phyloP scores from a whole-genome alignment of 2,888 invertebrate species.

The Cataglyphis livida region DNA sequence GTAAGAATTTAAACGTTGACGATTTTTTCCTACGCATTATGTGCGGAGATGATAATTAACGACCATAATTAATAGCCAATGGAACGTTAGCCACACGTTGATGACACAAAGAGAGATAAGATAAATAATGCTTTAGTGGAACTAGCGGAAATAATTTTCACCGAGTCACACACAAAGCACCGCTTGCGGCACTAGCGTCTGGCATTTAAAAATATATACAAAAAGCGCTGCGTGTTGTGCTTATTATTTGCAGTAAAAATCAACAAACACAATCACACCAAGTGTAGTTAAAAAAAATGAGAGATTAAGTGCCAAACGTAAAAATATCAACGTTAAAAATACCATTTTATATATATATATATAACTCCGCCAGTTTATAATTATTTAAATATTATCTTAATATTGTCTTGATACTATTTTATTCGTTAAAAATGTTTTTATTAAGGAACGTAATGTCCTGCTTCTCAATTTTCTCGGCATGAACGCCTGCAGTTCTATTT shows the following conservation, averaged over 20 bases:
- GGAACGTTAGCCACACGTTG: slow-evolving; percentile 11
- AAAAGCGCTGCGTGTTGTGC: neutral
- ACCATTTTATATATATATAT: neutral
- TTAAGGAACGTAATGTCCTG: neutral
- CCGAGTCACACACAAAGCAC: neutral
- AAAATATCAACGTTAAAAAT: neutral
- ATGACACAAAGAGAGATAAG: neutral
- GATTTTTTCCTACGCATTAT: neutral
- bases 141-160: slow-evolving; percentile 34
- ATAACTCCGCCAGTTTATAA: neutral
- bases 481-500: neutral
- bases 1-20: neutral
- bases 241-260: slow-evolving; percentile 12
- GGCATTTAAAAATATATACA: neutral
- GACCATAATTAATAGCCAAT: slow-evolving; percentile 21
- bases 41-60: neutral
- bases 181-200: neutral
- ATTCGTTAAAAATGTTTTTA: neutral
- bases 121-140: slow-evolving; percentile 41
- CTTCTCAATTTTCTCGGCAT: slow-evolving; percentile 2
- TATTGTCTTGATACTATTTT: neutral
- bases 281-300: slow-evolving; percentile 1
- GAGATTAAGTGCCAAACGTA: neutral
- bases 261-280: neutral
- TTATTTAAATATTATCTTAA: neutral